A percentile compares a stretch with the other conserved stretches of the same genome.
phyloP scores from a whole-genome alignment of 2,888 invertebrate genomes.

The Magallana nippona region DNA sequence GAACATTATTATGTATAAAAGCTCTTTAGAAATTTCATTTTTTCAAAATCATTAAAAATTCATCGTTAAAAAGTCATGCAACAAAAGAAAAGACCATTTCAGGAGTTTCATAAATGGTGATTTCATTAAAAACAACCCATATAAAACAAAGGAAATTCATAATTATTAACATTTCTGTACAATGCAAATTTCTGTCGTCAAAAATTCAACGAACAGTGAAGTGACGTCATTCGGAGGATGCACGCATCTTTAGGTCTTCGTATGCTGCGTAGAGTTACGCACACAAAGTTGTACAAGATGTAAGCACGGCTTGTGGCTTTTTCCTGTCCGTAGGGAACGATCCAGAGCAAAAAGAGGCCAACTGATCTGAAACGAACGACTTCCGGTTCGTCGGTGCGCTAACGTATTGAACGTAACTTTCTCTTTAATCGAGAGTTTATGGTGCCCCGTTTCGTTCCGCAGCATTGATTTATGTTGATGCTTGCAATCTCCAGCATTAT shows the following conservation, averaged over 20 bases:
- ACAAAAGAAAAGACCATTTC: no score
- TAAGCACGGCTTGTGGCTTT: slow-evolving; percentile 7
- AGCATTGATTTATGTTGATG: slow-evolving; percentile 28
- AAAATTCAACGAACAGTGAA: background rate
- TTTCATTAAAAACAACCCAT: no score
- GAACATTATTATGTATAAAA: no score
- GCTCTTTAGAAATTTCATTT: no score
- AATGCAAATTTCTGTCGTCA: no score
- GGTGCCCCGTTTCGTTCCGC: slow-evolving; percentile 17
- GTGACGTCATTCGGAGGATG: background rate
- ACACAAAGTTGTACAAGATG: background rate
- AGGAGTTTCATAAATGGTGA: no score
- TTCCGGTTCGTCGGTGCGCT: slow-evolving; percentile 23
- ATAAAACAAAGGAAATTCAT: no score
- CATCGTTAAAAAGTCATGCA: no score
- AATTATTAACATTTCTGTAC: no score
- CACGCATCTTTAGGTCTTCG: background rate
- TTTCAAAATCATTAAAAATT: no score
- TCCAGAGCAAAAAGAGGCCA: slow-evolving; percentile 10
- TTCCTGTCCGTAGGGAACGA: background rate
- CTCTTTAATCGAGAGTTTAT: slow-evolving; percentile 2
- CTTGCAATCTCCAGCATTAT: background rate
- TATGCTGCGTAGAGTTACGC: background rate
- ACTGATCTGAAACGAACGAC: slow-evolving; percentile 26
- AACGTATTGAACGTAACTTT: slow-evolving; percentile 14